phyloP scores from a whole-genome alignment of 2,113 vertebrate genomes.

The Phycodurus eques region DNA sequence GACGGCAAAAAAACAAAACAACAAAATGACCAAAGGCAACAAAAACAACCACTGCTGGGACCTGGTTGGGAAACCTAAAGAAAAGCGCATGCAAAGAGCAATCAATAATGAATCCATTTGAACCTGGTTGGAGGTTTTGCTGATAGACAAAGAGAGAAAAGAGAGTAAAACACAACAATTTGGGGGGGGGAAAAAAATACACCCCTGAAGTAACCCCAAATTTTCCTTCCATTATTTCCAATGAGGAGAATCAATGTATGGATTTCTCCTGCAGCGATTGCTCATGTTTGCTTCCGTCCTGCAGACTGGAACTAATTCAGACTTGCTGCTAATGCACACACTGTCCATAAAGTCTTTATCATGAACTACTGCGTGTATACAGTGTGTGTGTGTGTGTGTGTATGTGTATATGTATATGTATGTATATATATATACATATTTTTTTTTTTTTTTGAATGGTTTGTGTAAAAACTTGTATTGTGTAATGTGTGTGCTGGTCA shows the following conservation, averaged over 20 bases:
- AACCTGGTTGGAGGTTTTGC: background rate
- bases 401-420: too few relatives aligned
- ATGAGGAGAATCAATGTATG: background rate
- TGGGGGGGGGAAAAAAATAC: background rate
- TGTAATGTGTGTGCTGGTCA: background rate
- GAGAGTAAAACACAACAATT: too few relatives aligned
- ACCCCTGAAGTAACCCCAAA: background rate
- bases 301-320: constrained; percentile 74
- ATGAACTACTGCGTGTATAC: background rate
- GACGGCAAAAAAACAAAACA: too few relatives aligned
- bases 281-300: constrained; percentile 44
- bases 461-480: too few relatives aligned
- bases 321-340: constrained; percentile 80
- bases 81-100: too few relatives aligned
- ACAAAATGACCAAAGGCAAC: too few relatives aligned
- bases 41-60: too few relatives aligned
- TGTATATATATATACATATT: too few relatives aligned
- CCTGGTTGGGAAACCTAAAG: too few relatives aligned
- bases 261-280: constrained; percentile 35
- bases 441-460: too few relatives aligned
- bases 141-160: too few relatives aligned
- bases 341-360: background rate
- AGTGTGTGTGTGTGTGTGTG: background rate
- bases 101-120: too few relatives aligned
- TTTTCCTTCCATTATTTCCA: background rate